Conservation (phyloP, 2,797 vertebrate species). For the Sparidentex hasta region DNA sequence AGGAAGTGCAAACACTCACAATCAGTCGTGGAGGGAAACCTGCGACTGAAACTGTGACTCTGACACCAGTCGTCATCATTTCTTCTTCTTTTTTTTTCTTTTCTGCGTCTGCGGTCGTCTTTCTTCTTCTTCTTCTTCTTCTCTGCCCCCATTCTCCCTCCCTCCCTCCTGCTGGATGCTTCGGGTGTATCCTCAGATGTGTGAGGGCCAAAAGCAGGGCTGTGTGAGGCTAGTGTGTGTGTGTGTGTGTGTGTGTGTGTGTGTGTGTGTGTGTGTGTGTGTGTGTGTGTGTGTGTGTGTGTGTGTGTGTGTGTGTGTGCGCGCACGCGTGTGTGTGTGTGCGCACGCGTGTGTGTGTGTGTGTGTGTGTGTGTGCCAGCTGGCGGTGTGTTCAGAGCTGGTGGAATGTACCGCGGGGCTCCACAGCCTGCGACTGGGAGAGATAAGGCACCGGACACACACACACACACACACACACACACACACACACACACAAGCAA, state of each 20-base stretch:
- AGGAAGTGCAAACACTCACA: no score
- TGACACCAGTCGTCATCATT: neutral
- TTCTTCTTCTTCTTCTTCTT: slow-evolving; percentile 18
- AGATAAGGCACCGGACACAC: slow-evolving; percentile 69
- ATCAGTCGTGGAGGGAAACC: neutral
- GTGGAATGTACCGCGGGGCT: slow-evolving; percentile 77
- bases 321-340: no score
- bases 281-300: slow-evolving; percentile 35
- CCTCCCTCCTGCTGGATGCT: slow-evolving; percentile 53
- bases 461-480: slow-evolving; percentile 46
- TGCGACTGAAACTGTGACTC: no score
- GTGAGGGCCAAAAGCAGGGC: slow-evolving; percentile 70
- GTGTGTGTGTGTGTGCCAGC: slow-evolving; percentile 64
- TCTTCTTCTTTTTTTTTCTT: slow-evolving; percentile 8
- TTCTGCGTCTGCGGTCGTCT: slow-evolving; percentile 14
- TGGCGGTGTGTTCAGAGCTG: slow-evolving; percentile 79
- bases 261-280: slow-evolving; percentile 58
- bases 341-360: slow-evolving; percentile 61
- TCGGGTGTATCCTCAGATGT: slow-evolving; percentile 76
- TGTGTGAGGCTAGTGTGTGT: slow-evolving; percentile 63
- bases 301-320: no score
- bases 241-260: slow-evolving; percentile 35
- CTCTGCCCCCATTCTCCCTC: slow-evolving; percentile 55
- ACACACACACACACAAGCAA: slow-evolving; percentile 40
- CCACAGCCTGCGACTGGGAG: slow-evolving; percentile 76